Base-by-base conservation (phyloP, 2,113 vertebrate genomes). In the Clarias gariepinus region DNA sequence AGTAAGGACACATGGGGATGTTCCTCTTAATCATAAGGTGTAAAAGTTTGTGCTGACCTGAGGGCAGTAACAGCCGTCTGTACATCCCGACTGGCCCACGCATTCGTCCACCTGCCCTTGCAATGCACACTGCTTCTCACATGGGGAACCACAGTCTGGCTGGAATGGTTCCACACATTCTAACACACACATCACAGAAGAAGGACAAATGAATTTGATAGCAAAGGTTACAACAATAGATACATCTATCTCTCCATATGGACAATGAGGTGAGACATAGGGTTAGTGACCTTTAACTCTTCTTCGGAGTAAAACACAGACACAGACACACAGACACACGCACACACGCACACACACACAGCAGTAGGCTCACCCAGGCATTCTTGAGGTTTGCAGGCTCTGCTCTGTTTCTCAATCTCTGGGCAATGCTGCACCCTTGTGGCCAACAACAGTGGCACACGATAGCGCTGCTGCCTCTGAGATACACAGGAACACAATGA, bases 61-160 rank as follows among this genome's bases (percentile, higher is more conserved):
- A 0, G 96, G 95, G 89, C 97, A 98, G 93, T 96, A 97, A 91
- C 97, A 98, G 81, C 96, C 97, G 2, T 95, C 95, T 41, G 93
- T 94, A 86, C 97, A 98, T 30, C 90, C 90, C 0, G 80, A 88
- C 71, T 91, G 89, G 4, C 93, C 93, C 8, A 60, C 82, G 89
- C 96, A 97, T 33, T 91, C 89, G n/a, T 90, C 91, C 4, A 0
- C 58, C 25, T 71, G 91, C 36, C 91, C 92, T 74, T 76, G 89
- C 36, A 96, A 93, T 25, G 91, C 90, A 91, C 97, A 98, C 80
- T 95, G 96, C 82, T 95, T 92, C 19, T 95, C 90, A 58, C 97
- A 97, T 66, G 96, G 96, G 0, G 92, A 90, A 9, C 95, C 96
- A 0, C 97, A 98, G 0, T 90, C 64, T 0, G 77, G 96, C 91